phyloP scores from a whole-genome alignment of 37 sponge, comb jelly and placozoan genomes.

The Theonella swinhoei region DNA sequence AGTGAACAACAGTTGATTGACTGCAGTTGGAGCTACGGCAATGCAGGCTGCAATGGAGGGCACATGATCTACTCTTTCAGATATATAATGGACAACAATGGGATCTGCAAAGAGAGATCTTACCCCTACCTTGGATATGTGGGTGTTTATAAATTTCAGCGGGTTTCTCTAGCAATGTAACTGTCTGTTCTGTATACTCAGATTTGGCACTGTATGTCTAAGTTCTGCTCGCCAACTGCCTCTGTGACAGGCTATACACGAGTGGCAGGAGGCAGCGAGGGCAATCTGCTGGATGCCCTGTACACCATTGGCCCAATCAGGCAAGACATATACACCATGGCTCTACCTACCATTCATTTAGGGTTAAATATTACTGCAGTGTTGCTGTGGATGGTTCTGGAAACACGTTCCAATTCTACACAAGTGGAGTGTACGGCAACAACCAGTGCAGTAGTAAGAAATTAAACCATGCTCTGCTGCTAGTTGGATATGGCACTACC shows the following conservation, averaged over 20 bases:
- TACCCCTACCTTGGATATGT: slow-evolving; percentile 7
- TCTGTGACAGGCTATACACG: slow-evolving; percentile 60
- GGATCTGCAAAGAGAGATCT: background rate
- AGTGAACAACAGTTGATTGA: slow-evolving; percentile 43
- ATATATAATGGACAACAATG: slow-evolving; percentile 11
- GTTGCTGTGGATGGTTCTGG: slow-evolving; percentile 71
- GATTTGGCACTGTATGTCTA: slow-evolving; percentile 57
- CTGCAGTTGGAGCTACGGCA: slow-evolving; percentile 13
- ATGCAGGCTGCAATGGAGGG: slow-evolving; percentile 35
- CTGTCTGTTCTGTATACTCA: background rate
- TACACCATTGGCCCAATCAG: slow-evolving; percentile 79
- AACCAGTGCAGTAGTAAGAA: slow-evolving; percentile 63
- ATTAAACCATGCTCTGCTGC: slow-evolving; percentile 82
- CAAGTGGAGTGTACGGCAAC: slow-evolving; percentile 65
- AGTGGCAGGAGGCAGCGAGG: slow-evolving; percentile 61
- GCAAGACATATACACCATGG: slow-evolving; percentile 23
- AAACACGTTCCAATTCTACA: slow-evolving; percentile 75
- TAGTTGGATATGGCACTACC: slow-evolving; percentile 66
- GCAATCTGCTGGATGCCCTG: slow-evolving; percentile 49
- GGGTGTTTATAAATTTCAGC: background rate
- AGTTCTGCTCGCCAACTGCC: slow-evolving; percentile 34
- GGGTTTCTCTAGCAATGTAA: background rate
- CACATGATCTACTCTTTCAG: slow-evolving; percentile 4
- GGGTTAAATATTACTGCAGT: slow-evolving; percentile 19
- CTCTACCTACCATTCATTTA: too few species aligned